Percentiles rank a stretch among this genome's conserved stretches.
Evolutionary conservation across 2,888 invertebrate species (phyloP).

Genomic region (Dermolepida albohirtum): DNA sequence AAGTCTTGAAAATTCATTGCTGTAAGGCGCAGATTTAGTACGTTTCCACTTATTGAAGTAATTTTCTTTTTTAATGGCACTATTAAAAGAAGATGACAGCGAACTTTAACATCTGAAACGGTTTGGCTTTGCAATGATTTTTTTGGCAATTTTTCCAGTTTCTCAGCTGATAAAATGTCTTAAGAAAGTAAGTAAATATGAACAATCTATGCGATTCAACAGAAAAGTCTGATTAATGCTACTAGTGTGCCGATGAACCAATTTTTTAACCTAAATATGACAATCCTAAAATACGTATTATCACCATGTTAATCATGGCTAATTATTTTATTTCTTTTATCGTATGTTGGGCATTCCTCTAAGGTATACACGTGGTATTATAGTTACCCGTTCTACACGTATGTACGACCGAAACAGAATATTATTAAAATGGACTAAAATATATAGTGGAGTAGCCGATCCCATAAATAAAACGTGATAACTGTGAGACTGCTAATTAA

Average conservation of each 20-base stretch:
- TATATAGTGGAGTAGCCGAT: slow-evolving; percentile 36
- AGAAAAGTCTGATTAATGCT: slow-evolving; percentile 9
- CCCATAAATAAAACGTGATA: slow-evolving; percentile 44
- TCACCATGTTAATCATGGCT: slow-evolving; percentile 29
- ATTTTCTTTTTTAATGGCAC: no score
- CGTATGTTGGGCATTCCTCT: slow-evolving; percentile 9
- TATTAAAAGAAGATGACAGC: no score
- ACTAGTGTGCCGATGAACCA: slow-evolving; percentile 3
- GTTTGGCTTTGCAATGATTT: no score
- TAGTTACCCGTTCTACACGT: background rate
- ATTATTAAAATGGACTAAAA: slow-evolving; percentile 37
- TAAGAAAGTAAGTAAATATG: no score
- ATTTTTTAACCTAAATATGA: slow-evolving; percentile 22
- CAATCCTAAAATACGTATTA: slow-evolving; percentile 12
- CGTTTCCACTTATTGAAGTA: no score
- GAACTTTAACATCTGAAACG: no score
- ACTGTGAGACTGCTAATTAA: slow-evolving; percentile 59
- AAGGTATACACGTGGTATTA: slow-evolving; percentile 18
- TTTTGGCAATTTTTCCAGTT: no score
- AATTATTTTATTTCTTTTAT: slow-evolving; percentile 31
- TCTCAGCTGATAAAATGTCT: no score
- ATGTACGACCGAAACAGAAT: slow-evolving; percentile 8
- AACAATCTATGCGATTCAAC: no score
- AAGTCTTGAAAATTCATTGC: no score
- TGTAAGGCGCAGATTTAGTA: no score